Percentiles rank a stretch among this genome's conserved stretches.
Conservation (phyloP, 2,888 invertebrate genomes). For the Heliothis peltigera region DNA sequence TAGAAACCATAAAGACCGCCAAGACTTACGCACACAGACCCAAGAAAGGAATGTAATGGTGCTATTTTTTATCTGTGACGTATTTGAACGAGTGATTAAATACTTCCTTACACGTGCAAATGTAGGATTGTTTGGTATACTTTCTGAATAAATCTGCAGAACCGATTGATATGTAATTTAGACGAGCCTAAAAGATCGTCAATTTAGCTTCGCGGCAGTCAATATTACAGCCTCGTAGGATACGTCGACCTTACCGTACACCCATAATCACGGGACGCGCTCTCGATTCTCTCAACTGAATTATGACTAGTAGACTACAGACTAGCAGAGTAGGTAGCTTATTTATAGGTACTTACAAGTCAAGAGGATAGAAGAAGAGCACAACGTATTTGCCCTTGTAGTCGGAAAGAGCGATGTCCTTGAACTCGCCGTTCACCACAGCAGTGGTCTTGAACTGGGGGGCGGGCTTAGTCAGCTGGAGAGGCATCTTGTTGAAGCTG, state of each 20-base stretch:
- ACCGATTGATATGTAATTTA: no score
- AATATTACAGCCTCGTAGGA: no score
- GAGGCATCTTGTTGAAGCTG: conserved; percentile 90
- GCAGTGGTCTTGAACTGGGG: conserved; percentile 95
- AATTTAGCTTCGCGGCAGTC: no score
- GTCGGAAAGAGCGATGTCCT: conserved; percentile 93
- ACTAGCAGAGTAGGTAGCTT: no score
- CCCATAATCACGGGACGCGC: no score
- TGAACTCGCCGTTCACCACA: conserved; percentile 95
- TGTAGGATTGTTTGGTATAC: no score
- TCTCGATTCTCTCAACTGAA: no score
- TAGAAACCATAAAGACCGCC: not conserved
- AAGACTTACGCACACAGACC: not conserved
- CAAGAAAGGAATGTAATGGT: not conserved
- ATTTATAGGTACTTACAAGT: conserved; percentile 92
- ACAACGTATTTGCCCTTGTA: conserved; percentile 97
- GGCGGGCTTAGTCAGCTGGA: conserved; percentile 92
- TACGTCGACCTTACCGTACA: no score
- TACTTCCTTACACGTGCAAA: no score
- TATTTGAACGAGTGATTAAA: not conserved
- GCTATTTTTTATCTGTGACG: not conserved
- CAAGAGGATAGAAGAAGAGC: conserved; percentile 97
- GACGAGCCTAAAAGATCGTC: no score
- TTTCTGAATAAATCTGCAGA: no score
- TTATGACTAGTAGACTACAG: no score